Percentiles rank a stretch among this genome's conserved stretches.
Conservation (phyloP, 2,888 invertebrate genomes). For the Atrina japonica region DNA sequence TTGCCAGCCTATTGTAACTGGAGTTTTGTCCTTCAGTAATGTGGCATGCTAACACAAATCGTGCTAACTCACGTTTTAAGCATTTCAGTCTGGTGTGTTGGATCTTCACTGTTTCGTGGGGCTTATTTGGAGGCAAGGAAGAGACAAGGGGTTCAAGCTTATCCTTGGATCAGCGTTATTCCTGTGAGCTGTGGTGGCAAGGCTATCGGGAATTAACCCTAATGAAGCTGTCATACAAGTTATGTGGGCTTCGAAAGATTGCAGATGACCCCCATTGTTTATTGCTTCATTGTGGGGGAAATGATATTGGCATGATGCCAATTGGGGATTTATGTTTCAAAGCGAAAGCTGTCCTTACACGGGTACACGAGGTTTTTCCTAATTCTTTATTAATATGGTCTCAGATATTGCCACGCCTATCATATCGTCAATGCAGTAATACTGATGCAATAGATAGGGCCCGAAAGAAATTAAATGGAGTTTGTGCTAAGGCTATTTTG, state of each 20-base stretch:
- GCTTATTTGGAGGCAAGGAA: background rate
- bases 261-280: constrained; percentile 4
- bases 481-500: too few relatives aligned
- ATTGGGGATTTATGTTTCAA: background rate
- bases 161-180: background rate
- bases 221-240: background rate
- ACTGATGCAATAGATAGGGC: background rate
- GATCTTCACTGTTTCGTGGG: background rate
- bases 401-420: background rate
- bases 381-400: background rate
- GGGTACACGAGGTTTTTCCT: background rate
- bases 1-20: background rate
- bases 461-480: background rate
- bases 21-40: too few relatives aligned
- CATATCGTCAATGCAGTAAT: background rate
- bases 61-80: background rate
- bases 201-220: constrained; percentile 22
- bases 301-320: constrained; percentile 19
- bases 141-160: background rate
- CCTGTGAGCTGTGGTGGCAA: constrained; percentile 20
- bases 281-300: constrained; percentile 29
- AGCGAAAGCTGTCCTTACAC: background rate
- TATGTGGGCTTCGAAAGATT: background rate
- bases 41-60: too few relatives aligned
- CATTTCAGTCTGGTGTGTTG: constrained; percentile 1